Evolutionary conservation across 2,888 invertebrate genomes (phyloP), one percentile per base, ranked within the genome.

Genomic region (Hydrotaea cyrtoneurina): DNA sequence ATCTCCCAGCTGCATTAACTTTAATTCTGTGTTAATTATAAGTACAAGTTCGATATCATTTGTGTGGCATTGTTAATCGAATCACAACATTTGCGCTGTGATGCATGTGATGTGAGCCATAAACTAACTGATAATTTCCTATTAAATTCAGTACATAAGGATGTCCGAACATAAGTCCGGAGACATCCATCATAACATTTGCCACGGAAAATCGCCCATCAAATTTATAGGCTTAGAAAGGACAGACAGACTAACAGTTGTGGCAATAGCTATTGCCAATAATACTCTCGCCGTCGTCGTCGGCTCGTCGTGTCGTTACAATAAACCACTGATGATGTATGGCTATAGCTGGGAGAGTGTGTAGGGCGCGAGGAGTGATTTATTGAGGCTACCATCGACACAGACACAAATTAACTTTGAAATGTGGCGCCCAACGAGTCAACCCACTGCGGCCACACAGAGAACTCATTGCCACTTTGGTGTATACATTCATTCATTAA

Each of bases 351-450:
- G 31, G 13, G 15, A 15, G 0, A 19, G 1, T 57, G 62, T 62
- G 62, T 62, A 62, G 39, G 69, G 46, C 8, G 23, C 15, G 43
- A 8, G 78, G 66, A 75, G 76, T 85, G 77, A 85, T 85, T 85
- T 85, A 85, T 85, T 81, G 81, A 78, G 75, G 59, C 84, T 81
- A 81, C 78, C 84, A 78, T 72, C 62, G 62, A 84, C 78, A 84
- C 80, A 80, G 80, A 80, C 75, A 84, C 71, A 77, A 79, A 82
- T 59, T 59, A 59, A 59, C 59, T 59, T 59, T 15, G 26, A 23
- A 59, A 59, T 15, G 59, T 23, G 17, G 55, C 55, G 7, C 55
- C 55, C 39, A 13, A 39, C 39, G 7, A 39, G 10, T 39, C 3
- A 31, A 31, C 31, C 3, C 2, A 31, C 31, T 2, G 31, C 31